phyloP scores from a whole-genome alignment of 2,888 invertebrate species.

The Eudemis profundana region DNA sequence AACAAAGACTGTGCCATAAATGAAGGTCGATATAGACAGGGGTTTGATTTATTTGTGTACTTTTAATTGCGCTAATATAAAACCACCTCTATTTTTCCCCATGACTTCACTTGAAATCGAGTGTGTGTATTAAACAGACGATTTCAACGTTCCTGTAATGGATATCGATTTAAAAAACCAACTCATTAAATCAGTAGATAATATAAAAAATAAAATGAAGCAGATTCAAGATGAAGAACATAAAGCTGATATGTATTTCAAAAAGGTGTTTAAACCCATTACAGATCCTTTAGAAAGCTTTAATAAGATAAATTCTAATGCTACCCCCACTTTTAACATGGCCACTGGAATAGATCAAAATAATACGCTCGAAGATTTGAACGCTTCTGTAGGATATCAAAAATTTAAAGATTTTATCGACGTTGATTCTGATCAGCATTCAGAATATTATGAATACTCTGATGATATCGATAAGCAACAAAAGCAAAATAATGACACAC shows the following conservation, averaged over 20 bases:
- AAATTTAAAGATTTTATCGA: constrained; percentile 5
- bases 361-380: not conserved
- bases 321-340: no score
- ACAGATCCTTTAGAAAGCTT: constrained; percentile 11
- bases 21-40: constrained; percentile 3
- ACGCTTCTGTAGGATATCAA: not conserved
- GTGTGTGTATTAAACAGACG: constrained; percentile 1
- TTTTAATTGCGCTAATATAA: not conserved
- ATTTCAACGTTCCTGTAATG: no score
- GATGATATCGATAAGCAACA: not conserved
- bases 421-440: constrained; percentile 2
- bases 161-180: constrained; percentile 1
- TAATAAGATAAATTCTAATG: not conserved
- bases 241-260: not conserved
- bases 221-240: constrained; percentile 1
- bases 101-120: not conserved
- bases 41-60: constrained; percentile 1
- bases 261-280: constrained; percentile 7
- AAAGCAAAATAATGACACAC: not conserved
- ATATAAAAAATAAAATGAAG: constrained; percentile 5
- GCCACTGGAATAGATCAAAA: no score
- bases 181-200: not conserved
- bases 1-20: constrained; percentile 7
- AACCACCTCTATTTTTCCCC: no score
- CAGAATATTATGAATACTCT: constrained; percentile 11